Evolutionary conservation across 2,113 vertebrate genomes (phyloP).

Genomic region (Lepidothrix coronata): DNA sequence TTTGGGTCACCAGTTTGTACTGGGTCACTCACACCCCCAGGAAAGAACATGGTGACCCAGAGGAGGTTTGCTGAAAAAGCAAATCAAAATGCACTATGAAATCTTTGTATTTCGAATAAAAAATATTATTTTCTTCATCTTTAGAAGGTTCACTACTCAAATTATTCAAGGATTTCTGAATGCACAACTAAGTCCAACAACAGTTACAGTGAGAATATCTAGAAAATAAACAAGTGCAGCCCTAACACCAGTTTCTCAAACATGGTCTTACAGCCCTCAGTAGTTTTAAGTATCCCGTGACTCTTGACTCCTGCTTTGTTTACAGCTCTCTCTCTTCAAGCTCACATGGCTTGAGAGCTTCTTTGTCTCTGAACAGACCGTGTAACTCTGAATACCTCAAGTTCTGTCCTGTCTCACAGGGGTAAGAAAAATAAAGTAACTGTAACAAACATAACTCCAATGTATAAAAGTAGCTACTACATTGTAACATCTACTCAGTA

Average conservation of each 20-base stretch:
- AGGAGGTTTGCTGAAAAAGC: background rate
- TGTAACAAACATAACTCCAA: background rate
- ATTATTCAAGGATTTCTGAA: background rate
- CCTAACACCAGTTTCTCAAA: background rate
- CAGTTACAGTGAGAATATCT: background rate
- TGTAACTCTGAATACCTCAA: background rate
- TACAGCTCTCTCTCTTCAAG: background rate
- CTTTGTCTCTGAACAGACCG: accelerated
- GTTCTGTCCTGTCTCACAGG: background rate
- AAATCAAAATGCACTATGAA: background rate
- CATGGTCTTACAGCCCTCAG: accelerated
- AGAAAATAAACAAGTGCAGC: background rate
- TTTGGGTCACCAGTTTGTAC: background rate
- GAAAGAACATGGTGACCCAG: background rate
- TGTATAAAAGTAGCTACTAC: background rate
- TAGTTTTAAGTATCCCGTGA: background rate
- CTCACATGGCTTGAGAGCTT: background rate
- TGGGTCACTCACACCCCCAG: background rate
- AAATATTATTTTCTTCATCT: background rate
- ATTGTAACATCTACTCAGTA: accelerated
- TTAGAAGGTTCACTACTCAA: background rate
- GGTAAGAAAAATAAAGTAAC: background rate
- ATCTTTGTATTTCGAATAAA: background rate
- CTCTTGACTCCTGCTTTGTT: background rate
- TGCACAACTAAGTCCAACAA: background rate